Evolutionary conservation across 2,888 invertebrate genomes (phyloP).

Genomic region (Smittia aterrima): DNA sequence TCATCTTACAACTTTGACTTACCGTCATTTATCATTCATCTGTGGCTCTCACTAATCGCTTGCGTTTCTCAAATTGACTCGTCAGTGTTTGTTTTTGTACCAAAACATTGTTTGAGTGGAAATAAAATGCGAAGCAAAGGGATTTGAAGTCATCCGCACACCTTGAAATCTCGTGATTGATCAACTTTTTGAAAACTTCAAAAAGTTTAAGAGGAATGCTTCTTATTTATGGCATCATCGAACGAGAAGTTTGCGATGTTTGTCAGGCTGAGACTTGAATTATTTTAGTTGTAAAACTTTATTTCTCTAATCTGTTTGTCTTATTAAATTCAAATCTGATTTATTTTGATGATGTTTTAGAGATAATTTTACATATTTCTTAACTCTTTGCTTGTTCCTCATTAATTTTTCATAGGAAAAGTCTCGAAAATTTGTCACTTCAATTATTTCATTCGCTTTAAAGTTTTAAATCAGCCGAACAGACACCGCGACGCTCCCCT

Average conservation of each 20-base stretch:
- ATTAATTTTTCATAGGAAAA: too few species aligned
- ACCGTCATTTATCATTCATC: too few species aligned
- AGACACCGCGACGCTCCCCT: background rate
- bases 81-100: background rate
- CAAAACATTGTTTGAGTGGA: background rate
- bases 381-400: too few species aligned
- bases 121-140: background rate
- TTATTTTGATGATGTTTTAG: too few species aligned
- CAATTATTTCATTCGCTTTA: too few species aligned
- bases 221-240: background rate
- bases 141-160: background rate
- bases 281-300: too few species aligned
- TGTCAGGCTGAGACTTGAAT: too few species aligned
- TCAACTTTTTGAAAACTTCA: background rate
- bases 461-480: background rate
- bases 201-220: conserved; percentile 6
- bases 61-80: conserved; percentile 6
- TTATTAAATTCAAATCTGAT: too few species aligned
- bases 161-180: background rate
- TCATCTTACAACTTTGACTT: too few species aligned
- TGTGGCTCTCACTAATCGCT: background rate
- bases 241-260: background rate
- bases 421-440: too few species aligned
- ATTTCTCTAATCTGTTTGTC: too few species aligned
- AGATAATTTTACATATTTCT: too few species aligned